Conservation (phyloP, 2,888 invertebrate species). For the Oscheius myriophilus region DNA sequence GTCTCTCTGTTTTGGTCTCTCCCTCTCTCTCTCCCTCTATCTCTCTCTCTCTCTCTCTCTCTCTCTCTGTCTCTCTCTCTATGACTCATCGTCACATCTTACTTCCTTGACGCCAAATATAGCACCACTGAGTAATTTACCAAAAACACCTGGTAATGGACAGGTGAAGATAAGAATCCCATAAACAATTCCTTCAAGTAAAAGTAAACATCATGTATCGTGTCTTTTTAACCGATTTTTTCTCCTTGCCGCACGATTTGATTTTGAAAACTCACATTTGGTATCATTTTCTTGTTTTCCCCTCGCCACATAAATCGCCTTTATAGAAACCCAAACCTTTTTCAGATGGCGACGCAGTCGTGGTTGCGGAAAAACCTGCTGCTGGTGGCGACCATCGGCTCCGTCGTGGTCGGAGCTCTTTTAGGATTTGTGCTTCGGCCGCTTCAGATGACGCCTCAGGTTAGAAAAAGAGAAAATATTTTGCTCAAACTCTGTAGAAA, state of each 20-base stretch:
- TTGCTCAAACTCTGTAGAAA: too few relatives aligned
- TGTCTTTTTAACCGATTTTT: background rate
- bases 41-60: too few relatives aligned
- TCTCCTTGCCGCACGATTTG: background rate
- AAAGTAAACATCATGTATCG: background rate
- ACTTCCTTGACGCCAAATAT: too few relatives aligned
- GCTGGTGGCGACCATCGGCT: constrained; percentile 76
- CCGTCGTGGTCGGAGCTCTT: constrained; percentile 77
- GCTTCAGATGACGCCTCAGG: constrained; percentile 57
- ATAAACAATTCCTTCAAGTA: background rate
- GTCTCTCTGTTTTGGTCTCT: too few relatives aligned
- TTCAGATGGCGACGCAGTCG: constrained; percentile 40
- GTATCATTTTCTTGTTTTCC: background rate
- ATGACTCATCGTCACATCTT: too few relatives aligned
- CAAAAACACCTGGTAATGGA: too few relatives aligned
- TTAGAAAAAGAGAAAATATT: background rate
- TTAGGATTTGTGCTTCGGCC: constrained; percentile 75
- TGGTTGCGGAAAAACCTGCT: constrained; percentile 76
- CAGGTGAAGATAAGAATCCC: too few relatives aligned
- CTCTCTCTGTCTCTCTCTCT: too few relatives aligned
- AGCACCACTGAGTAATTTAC: too few relatives aligned
- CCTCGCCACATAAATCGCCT: background rate
- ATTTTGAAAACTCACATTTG: background rate
- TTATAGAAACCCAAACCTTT: background rate
- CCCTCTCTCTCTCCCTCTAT: too few relatives aligned